Evolutionary conservation across 2,113 vertebrate genomes (phyloP).

Genomic region (Natator depressus): DNA sequence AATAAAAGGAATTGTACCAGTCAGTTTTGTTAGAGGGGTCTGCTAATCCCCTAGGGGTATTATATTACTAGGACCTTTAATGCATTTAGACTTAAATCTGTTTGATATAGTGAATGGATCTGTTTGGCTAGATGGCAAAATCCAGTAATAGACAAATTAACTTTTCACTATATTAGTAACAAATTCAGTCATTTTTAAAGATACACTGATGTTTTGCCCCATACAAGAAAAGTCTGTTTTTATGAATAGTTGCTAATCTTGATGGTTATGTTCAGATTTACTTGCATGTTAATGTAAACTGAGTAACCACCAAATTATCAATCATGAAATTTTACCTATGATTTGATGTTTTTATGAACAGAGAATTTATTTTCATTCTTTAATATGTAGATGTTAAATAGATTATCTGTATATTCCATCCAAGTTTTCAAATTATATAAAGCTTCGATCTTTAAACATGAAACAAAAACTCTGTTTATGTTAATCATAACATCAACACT

Average conservation of each 20-base stretch:
- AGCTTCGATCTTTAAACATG: not conserved
- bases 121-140: not conserved
- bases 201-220: not conserved
- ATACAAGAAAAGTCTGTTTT: not conserved
- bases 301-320: not conserved
- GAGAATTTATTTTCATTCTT: not conserved
- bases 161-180: not conserved
- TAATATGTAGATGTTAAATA: not conserved
- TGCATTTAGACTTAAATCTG: not conserved
- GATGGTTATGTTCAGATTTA: not conserved
- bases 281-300: no score
- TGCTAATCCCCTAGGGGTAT: not conserved
- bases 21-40: not conserved
- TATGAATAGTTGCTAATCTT: not conserved
- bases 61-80: not conserved
- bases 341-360: not conserved
- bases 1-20: not conserved
- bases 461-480: not conserved
- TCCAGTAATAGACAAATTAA: not conserved
- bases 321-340: not conserved
- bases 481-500: not conserved
- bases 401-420: not conserved
- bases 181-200: not conserved
- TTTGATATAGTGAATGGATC: constrained; percentile 24
- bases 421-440: not conserved